phyloP scores from a whole-genome alignment of 2,888 invertebrate genomes.

The Drosophila anomalata region DNA sequence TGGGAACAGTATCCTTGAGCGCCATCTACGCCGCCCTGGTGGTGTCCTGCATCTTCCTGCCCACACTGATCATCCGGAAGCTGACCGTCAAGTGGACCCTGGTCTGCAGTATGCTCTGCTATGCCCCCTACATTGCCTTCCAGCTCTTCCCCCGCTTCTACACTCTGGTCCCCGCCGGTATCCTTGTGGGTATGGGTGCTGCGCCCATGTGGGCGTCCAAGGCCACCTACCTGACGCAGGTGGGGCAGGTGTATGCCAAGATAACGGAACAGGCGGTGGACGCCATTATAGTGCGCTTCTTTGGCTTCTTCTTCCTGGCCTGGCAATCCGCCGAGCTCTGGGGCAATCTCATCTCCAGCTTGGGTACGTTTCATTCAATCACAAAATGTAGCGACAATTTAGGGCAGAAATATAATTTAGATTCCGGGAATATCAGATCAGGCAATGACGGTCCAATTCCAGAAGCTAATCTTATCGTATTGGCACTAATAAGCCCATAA shows the following conservation, averaged over 20 bases:
- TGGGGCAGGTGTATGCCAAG: constrained; percentile 95
- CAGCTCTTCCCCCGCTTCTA: constrained; percentile 97
- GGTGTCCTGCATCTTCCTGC: constrained; percentile 97
- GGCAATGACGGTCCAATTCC: neutral
- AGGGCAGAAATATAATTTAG: neutral
- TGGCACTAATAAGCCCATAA: neutral
- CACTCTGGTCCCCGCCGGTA: constrained; percentile 96
- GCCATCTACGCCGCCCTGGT: constrained; percentile 97
- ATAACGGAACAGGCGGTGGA: constrained; percentile 94
- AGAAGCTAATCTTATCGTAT: neutral
- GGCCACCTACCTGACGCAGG: constrained; percentile 97
- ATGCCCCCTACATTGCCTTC: constrained; percentile 96
- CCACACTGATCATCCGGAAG: constrained; percentile 95
- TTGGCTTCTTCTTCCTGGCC: constrained; percentile 99
- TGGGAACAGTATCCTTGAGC: constrained; percentile 95
- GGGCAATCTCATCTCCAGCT: constrained; percentile 98
- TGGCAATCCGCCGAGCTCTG: constrained; percentile 98
- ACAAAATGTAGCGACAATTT: too few relatives aligned
- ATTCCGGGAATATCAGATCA: neutral
- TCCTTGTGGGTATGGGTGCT: constrained; percentile 96
- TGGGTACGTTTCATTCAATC: constrained; percentile 82
- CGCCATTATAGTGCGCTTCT: constrained; percentile 97
- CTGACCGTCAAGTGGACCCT: constrained; percentile 98
- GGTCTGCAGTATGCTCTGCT: constrained; percentile 95
- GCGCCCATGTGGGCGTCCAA: constrained; percentile 99